Evolutionary conservation across 2,797 vertebrate genomes (phyloP).

Genomic region (Lycodopsis pacificus): DNA sequence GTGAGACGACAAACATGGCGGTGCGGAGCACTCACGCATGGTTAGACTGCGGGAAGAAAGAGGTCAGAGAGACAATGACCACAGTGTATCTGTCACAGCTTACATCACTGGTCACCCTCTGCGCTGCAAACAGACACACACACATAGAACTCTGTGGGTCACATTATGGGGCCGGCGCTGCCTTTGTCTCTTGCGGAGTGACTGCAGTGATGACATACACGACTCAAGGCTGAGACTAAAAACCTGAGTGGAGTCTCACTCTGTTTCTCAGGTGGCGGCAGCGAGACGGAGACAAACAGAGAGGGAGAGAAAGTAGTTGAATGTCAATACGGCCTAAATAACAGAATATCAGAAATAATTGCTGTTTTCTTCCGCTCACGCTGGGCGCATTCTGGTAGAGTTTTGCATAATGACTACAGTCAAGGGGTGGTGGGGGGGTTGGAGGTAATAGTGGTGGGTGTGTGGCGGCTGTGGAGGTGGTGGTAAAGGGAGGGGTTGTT

Average conservation of each 20-base stretch:
- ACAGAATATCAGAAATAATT: conserved; percentile 99
- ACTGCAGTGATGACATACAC: conserved; percentile 30
- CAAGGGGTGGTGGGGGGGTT: conserved; percentile 43
- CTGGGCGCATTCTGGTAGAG: conserved; percentile 95
- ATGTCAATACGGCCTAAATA: conserved; percentile 98
- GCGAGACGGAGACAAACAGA: conserved; percentile 43
- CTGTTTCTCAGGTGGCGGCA: conserved; percentile 56
- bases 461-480: conserved; percentile 64
- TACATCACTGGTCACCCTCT: conserved; percentile 77
- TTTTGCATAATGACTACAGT: conserved; percentile 98
- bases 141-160: conserved; percentile 50
- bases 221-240: conserved; percentile 44
- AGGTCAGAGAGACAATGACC: conserved; percentile 80
- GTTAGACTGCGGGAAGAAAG: conserved; percentile 64
- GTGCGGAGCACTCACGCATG: conserved; percentile 73
- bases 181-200: conserved; percentile 30
- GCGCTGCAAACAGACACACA: conserved; percentile 52
- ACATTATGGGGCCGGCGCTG: conserved; percentile 35
- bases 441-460: conserved; percentile 70
- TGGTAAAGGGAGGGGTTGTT: conserved; percentile 86
- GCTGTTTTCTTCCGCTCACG: conserved; percentile 96
- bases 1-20: conserved; percentile 64
- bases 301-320: conserved; percentile 75
- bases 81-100: conserved; percentile 79
- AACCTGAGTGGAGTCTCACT: conserved; percentile 49